A percentile compares a stretch with the other conserved stretches of the same genome.
Conservation (phyloP, 2,797 vertebrate genomes). For the Smutsia gigantea region DNA sequence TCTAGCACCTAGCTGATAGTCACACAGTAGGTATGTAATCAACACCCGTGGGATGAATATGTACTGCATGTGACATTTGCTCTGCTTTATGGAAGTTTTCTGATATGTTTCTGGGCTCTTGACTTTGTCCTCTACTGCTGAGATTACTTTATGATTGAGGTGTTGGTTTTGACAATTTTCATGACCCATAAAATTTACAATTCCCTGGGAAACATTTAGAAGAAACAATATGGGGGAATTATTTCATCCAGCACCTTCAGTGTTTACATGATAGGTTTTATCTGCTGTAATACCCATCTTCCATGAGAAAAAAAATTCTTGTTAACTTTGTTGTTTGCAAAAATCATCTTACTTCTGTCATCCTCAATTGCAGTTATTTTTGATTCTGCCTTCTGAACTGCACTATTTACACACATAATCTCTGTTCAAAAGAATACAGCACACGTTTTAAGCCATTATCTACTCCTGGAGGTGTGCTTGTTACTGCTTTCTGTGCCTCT, state of each 20-base stretch:
- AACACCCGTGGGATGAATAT: not conserved
- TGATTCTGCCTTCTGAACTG: slow-evolving; percentile 36
- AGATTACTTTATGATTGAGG: slow-evolving; percentile 56
- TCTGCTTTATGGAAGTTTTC: not conserved
- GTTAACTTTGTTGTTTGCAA: slow-evolving; percentile 51
- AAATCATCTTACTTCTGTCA: slow-evolving; percentile 45
- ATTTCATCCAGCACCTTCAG: slow-evolving; percentile 10
- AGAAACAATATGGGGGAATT: slow-evolving; percentile 11
- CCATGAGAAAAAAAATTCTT: not conserved
- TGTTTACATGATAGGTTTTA: slow-evolving; percentile 49
- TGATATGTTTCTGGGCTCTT: not conserved
- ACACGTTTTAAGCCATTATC: slow-evolving; percentile 58
- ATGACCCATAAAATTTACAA: slow-evolving; percentile 55
- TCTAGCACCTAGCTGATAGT: not conserved
- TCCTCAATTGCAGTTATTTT: slow-evolving; percentile 46
- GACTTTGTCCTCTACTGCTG: not conserved
- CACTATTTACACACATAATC: slow-evolving; percentile 67
- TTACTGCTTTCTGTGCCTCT: slow-evolving; percentile 47
- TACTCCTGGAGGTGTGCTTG: slow-evolving; percentile 31
- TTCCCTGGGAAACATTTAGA: slow-evolving; percentile 27
- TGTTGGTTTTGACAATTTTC: slow-evolving; percentile 41
- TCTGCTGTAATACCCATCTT: not conserved
- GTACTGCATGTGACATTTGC: not conserved
- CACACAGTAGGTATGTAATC: not conserved
- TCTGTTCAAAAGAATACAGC: slow-evolving; percentile 47